Percentiles rank a stretch among this genome's conserved stretches.
Evolutionary conservation across 2,113 vertebrate species (phyloP).

Genomic region (Zapus hudsonius): DNA sequence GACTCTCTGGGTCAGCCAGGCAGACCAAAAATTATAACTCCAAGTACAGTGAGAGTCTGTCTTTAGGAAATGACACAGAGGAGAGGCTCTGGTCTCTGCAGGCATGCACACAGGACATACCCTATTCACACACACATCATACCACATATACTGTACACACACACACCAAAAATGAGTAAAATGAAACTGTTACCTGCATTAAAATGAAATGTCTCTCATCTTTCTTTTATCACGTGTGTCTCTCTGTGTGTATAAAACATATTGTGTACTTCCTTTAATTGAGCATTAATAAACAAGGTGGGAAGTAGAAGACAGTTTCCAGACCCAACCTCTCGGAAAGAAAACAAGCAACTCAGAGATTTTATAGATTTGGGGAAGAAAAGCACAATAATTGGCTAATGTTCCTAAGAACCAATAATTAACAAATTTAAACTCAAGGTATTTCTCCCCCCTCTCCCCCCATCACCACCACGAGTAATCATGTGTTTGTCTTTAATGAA

Average conservation of each 20-base stretch:
- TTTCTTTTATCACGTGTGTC: too few species aligned
- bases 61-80: too few species aligned
- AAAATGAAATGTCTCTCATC: not conserved
- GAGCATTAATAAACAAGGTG: conserved; percentile 19
- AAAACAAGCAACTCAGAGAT: conserved; percentile 20
- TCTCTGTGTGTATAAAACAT: not conserved
- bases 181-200: not conserved
- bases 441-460: conserved; percentile 51
- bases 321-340: not conserved
- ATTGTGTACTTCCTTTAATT: not conserved
- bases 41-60: too few species aligned
- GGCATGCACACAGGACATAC: too few species aligned
- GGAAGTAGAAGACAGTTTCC: not conserved
- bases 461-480: conserved; percentile 48
- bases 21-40: too few species aligned
- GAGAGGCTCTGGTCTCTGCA: too few species aligned
- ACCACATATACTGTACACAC: too few species aligned
- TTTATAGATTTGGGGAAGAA: conserved; percentile 3
- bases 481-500: conserved; percentile 58
- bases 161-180: too few species aligned
- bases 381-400: conserved; percentile 42
- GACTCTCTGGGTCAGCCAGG: too few species aligned
- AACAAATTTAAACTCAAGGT: conserved; percentile 61
- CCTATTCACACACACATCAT: too few species aligned
- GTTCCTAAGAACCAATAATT: conserved; percentile 57